Conservation (phyloP, 2,113 vertebrate genomes). For the Picathartes gymnocephalus region DNA sequence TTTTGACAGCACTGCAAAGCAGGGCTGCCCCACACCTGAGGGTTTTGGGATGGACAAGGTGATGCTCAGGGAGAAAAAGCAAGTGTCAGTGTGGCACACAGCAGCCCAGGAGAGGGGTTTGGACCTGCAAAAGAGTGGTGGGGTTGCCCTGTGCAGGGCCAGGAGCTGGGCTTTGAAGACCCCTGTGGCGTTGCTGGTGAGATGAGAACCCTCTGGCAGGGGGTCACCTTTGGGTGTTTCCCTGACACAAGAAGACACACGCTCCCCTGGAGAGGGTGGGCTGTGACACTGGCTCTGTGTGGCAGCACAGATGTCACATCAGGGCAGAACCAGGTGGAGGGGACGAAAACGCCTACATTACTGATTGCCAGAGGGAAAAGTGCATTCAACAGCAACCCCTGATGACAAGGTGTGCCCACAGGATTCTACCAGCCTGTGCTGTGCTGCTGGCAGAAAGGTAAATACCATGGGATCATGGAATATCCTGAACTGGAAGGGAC, state of each 20-base stretch:
- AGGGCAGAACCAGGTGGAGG: not conserved
- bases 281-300: not conserved
- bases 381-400: not conserved
- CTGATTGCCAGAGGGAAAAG: not conserved
- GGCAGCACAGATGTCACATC: not conserved
- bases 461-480: not conserved
- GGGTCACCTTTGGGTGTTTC: not conserved
- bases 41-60: not conserved
- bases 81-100: not conserved
- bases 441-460: not conserved
- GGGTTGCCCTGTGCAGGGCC: not conserved
- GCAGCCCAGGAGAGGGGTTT: not conserved
- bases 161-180: not conserved
- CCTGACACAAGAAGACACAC: too few species aligned
- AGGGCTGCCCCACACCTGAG: not conserved
- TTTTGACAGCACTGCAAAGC: not conserved
- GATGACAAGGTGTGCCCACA: not conserved
- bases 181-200: not conserved
- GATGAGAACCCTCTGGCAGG: not conserved
- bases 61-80: not conserved
- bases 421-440: not conserved
- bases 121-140: not conserved
- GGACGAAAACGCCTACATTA: not conserved
- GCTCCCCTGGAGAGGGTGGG: not conserved
- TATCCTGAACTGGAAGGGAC: not conserved